Evolutionary conservation across 2,888 invertebrate genomes (phyloP).

Genomic region (Spisula subtruncata): DNA sequence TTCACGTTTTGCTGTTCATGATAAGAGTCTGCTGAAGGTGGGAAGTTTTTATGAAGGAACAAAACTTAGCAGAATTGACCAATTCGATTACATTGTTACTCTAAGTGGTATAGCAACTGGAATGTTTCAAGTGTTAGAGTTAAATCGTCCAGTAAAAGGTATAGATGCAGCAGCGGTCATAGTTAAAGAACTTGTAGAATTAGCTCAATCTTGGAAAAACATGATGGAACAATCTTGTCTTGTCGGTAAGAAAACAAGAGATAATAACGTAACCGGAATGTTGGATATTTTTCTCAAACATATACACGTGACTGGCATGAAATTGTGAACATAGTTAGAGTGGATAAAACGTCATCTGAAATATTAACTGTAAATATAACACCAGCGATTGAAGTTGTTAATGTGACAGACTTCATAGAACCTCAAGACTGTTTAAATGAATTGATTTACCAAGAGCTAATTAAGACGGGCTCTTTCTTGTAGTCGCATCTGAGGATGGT

Average conservation of each 20-base stretch:
- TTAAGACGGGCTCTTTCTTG: constrained; percentile 42
- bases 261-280: constrained; percentile 37
- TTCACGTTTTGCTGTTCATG: constrained; percentile 36
- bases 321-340: constrained; percentile 20
- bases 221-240: constrained; percentile 40
- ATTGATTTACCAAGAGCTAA: constrained; percentile 26
- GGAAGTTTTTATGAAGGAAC: constrained; percentile 57
- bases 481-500: constrained; percentile 39
- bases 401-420: constrained; percentile 40
- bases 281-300: constrained; percentile 51
- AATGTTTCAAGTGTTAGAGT: constrained; percentile 38
- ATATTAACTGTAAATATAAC: constrained; percentile 43
- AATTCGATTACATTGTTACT: constrained; percentile 49
- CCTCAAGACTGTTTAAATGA: constrained; percentile 25
- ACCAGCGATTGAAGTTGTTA: constrained; percentile 41
- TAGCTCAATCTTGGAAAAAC: constrained; percentile 45
- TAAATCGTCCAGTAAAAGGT: constrained; percentile 34
- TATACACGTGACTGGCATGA: constrained; percentile 18
- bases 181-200: not conserved
- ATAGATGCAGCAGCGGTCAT: constrained; percentile 39
- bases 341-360: constrained; percentile 39
- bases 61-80: constrained; percentile 29
- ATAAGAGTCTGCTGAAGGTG: constrained; percentile 49
- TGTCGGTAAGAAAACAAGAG: constrained; percentile 34
- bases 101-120: constrained; percentile 33